Conservation (phyloP, 2,888 invertebrate genomes). For the Syrphus vitripennis region DNA sequence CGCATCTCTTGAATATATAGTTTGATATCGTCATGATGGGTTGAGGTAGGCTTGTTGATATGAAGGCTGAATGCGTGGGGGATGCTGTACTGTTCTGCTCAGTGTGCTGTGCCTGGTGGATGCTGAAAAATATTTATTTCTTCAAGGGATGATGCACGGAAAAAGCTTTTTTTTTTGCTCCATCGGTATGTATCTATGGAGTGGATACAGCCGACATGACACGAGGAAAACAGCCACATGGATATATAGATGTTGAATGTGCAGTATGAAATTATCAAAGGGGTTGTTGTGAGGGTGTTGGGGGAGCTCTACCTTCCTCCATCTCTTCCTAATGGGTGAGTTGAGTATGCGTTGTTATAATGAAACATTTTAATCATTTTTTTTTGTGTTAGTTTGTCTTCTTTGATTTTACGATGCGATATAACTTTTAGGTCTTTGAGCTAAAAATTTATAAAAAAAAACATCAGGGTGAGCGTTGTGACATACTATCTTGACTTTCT, state of each 20-base stretch:
- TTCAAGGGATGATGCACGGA: conserved; percentile 50
- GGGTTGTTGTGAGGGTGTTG: not conserved
- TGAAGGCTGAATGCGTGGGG: conserved; percentile 43
- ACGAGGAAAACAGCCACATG: conserved; percentile 5
- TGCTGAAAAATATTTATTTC: conserved; percentile 22
- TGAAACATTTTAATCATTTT: conserved; percentile 20
- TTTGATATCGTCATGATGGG: conserved; percentile 15
- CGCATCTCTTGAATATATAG: not conserved
- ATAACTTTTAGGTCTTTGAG: conserved; percentile 27
- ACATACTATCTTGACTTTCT: conserved; percentile 22
- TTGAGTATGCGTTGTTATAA: conserved; percentile 22
- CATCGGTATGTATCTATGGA: conserved; percentile 42
- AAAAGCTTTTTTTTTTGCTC: conserved; percentile 47
- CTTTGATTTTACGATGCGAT: not conserved
- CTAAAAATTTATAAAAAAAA: not conserved
- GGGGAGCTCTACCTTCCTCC: not conserved
- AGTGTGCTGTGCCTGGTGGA: not conserved
- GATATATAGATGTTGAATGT: not conserved
- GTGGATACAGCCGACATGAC: not conserved
- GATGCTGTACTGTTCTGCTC: not conserved
- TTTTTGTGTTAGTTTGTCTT: not conserved
- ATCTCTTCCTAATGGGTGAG: not conserved
- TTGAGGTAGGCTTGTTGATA: conserved; percentile 58
- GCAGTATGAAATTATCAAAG: conserved; percentile 16
- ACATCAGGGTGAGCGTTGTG: not conserved